Evolutionary conservation across 2,797 vertebrate genomes (phyloP), one percentile per base, ranked within the genome.

Genomic region (Pseudomugil gertrudae): DNA sequence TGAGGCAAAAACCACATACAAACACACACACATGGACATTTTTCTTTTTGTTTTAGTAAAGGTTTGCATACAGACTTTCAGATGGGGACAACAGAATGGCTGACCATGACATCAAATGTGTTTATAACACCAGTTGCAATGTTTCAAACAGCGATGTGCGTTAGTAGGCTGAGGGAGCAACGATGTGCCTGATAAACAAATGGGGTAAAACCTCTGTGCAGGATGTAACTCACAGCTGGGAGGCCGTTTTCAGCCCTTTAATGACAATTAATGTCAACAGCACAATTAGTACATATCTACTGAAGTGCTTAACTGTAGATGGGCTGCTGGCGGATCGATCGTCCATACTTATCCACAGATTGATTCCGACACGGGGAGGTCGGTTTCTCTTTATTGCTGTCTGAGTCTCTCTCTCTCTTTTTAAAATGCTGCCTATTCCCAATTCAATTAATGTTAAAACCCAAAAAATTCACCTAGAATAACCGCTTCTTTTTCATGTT

Each of bases 191-290:
- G 63, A 87, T 90, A 92, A 93, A 92, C 90, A 92, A 90, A 92
- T 87, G 90, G 81, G 73, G 72, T 73, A 83, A 79, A 85, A 82
- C 83, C 87, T 76, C 36, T 32, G 57, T 45, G 45, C n/a, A 26
- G 72, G 78, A 43, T 83, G 81, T 85, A 90, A 87, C 83, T 91
- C 89, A 89, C 84, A 78, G 87, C 76, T 53, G 1, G 48, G 67
- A 60, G 77, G 84, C 83, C 71, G 76, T 89, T 91, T 87, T 80
- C 74, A 84, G 82, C 84, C 89, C 84, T 93, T 92, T 93, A 93
- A 93, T 93, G 92, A 90, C 89, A 87, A 92, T 94, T 94, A 94
- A 93, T 89, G 91, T 93, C 92, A 93, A 88, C 87, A 79, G 86
- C 87, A 92, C 90, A 93, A 93, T 93, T 93, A 94, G 92, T 90